Base-by-base conservation (phyloP, 2,113 vertebrate species). In the Burhinus oedicnemus region DNA sequence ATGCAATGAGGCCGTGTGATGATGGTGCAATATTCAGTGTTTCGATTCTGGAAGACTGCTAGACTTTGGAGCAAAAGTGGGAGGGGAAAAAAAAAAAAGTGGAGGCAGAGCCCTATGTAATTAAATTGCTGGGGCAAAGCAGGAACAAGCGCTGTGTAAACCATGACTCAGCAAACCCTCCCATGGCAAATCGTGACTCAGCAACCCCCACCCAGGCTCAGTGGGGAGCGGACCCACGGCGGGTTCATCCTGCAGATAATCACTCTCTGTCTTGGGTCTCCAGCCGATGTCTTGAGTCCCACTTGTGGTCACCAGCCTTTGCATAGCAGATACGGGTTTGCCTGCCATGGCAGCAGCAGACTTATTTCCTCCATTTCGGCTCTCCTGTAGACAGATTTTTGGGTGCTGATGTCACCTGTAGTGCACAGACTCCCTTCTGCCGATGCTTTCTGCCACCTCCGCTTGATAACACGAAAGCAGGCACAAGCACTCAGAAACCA, bases 1-100 rank as follows among this genome's bases (percentile, higher is more conserved):
- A 11, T 7, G 19, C 55, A 29, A 25, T 1, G 3, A 38, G 14
- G 34, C 36, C 1, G 1, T 8, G 18, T 20, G 34, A 18, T 6
- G 32, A 10, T 15, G 21, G 54, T 23, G 40, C 23, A 36, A 30
- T 17, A 25, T 19, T 26, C 16, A 6, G 42, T 14, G 34, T 45
- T 70, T 36, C 34, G 12, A 42, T 60, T 32, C 20, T 0, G 3
- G 49, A 7, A 16, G 5, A 5, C 23, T 36, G 27, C 22, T 27
- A 7, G 40, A 38, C 6, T 72, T 72, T 13, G 22, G 51, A 45
- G n/a, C 7, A 58, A 34, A 70, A 61, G n/a, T 12, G 17, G 27
- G 38, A 16, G 14, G 4, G 19, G 40, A 15, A 32, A 72, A 64
- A 34, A 19, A 2, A 69, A 42, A 21, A 25, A 25, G 11, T 5